These are phyloP conservation scores for Drosophila lacertosa DNA, from an alignment of 1,140 invertebrate genomes.

Conservation along the genomic window DNA sequence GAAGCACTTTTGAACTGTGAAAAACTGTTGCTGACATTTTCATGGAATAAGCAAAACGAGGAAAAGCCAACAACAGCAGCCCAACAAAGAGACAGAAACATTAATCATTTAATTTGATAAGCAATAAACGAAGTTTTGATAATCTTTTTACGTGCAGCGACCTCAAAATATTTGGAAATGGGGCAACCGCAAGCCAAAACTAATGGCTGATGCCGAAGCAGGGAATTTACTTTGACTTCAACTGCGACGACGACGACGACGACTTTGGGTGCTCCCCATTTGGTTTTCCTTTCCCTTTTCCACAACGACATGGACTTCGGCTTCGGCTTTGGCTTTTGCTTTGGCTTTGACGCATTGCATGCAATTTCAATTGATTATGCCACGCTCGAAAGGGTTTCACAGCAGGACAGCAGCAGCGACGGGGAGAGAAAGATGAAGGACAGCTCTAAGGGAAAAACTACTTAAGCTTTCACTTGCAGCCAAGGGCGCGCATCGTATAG, in stretches of 20 bases:
- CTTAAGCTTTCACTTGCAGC: slow-evolving; percentile 72
- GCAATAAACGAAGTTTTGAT: slow-evolving; percentile 73
- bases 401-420: slow-evolving; percentile 18
- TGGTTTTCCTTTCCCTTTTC: slow-evolving; percentile 3
- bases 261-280: neutral
- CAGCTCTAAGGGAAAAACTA: slow-evolving; percentile 64
- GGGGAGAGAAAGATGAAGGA: slow-evolving; percentile 61
- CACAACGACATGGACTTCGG: slow-evolving; percentile 5
- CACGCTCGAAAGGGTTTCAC: slow-evolving; percentile 52
- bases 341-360: slow-evolving; percentile 60
- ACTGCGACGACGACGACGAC: neutral
- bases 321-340: slow-evolving; percentile 23
- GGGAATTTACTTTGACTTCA: slow-evolving; percentile 5
- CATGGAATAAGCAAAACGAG: slow-evolving; percentile 29
- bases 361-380: slow-evolving; percentile 79
- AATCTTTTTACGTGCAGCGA: slow-evolving; percentile 63
- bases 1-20: slow-evolving; percentile 48
- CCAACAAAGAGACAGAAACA: slow-evolving; percentile 39
- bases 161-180: slow-evolving; percentile 20
- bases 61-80: neutral
- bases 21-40: slow-evolving; percentile 75
- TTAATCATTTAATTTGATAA: slow-evolving; percentile 83
- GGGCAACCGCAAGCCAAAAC: slow-evolving; percentile 33
- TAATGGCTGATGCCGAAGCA: slow-evolving; percentile 21
- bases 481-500: slow-evolving; percentile 15